Evolutionary conservation across 2,888 invertebrate species (phyloP).

Genomic region (Amphiduros pacificus): DNA sequence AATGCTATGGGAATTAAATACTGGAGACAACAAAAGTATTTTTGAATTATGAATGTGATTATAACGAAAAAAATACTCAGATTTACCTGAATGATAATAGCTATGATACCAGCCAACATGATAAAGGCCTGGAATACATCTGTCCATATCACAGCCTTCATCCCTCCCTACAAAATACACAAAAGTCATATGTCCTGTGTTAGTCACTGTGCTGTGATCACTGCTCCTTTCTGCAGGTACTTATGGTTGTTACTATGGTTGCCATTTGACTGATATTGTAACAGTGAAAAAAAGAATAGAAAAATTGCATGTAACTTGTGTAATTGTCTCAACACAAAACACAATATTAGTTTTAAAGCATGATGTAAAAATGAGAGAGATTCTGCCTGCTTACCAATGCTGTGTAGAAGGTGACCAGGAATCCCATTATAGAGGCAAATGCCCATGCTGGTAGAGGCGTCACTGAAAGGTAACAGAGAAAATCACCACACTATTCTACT

Average conservation of each 20-base stretch:
- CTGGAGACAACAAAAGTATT: too few relatives aligned
- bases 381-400: conserved; percentile 9
- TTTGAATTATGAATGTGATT: too few relatives aligned
- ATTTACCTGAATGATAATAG: neutral
- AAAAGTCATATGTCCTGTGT: too few relatives aligned
- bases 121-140: conserved; percentile 1
- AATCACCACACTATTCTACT: too few relatives aligned
- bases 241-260: too few relatives aligned
- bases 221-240: too few relatives aligned
- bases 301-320: too few relatives aligned
- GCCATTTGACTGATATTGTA: too few relatives aligned
- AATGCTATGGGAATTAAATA: too few relatives aligned
- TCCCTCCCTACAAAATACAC: neutral
- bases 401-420: neutral
- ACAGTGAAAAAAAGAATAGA: too few relatives aligned
- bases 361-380: neutral
- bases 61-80: neutral
- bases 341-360: neutral
- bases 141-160: conserved; percentile 1
- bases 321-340: neutral
- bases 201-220: too few relatives aligned
- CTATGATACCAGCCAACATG: neutral
- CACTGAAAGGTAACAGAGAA: neutral
- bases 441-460: neutral
- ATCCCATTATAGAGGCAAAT: neutral